Evolutionary conservation across 2,113 vertebrate species (phyloP).

Genomic region (Sigmodon hispidus): DNA sequence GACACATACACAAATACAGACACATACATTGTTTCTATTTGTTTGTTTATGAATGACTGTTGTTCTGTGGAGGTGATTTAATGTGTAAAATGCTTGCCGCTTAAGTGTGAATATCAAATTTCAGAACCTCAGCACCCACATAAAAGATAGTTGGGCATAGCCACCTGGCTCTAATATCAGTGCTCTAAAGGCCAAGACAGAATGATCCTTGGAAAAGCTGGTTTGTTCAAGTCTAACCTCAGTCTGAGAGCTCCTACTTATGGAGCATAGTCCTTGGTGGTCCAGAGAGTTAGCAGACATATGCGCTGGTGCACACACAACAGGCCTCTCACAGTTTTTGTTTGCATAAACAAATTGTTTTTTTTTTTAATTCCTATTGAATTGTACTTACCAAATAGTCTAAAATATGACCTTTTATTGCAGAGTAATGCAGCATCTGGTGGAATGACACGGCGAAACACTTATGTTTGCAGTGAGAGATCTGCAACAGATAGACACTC

Average conservation of each 20-base stretch:
- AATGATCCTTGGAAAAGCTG: neutral
- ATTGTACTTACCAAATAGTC: neutral
- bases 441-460: slow-evolving; percentile 97
- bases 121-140: neutral
- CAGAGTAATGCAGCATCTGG: slow-evolving; percentile 94
- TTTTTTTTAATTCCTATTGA: neutral
- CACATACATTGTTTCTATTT: neutral
- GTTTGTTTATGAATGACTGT: neutral
- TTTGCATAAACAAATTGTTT: neutral
- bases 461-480: slow-evolving; percentile 96
- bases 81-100: neutral
- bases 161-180: neutral
- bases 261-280: too few relatives aligned
- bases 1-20: neutral
- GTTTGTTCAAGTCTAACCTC: too few relatives aligned
- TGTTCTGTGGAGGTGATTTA: neutral
- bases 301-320: too few relatives aligned
- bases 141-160: neutral
- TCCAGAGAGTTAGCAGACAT: too few relatives aligned
- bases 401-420: slow-evolving; percentile 62
- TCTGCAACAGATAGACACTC: slow-evolving; percentile 94
- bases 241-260: neutral
- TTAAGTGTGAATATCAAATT: neutral
- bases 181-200: neutral
- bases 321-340: neutral